phyloP scores from a whole-genome alignment of 37 sponge, comb jelly and placozoan species.

The Petrosia ficiformis region DNA sequence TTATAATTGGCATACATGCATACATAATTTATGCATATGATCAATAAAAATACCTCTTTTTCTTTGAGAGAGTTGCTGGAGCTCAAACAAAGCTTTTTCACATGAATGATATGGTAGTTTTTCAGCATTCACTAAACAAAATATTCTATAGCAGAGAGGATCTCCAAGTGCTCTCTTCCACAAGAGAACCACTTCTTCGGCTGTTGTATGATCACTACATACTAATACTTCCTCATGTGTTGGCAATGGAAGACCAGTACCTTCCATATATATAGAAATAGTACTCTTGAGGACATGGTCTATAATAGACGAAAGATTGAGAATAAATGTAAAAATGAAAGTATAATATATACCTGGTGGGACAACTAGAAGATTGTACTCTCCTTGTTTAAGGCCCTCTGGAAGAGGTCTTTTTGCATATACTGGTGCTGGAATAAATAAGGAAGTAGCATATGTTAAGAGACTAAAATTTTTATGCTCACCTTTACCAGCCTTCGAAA shows the following conservation, averaged over 20 bases:
- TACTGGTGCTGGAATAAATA: conserved; percentile 12
- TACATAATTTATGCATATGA: not conserved
- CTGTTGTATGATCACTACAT: conserved; percentile 47
- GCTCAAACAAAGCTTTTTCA: conserved; percentile 13
- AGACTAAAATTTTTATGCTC: not conserved
- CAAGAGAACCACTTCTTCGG: conserved; percentile 60
- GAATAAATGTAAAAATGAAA: not conserved
- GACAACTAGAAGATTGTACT: conserved; percentile 16
- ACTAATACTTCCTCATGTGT: conserved; percentile 50
- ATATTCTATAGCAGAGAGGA: conserved; percentile 43
- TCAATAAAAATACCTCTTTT: not conserved
- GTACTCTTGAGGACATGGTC: conserved; percentile 39
- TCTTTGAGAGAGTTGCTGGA: conserved; percentile 31
- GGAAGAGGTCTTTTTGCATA: not conserved
- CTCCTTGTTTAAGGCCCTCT: conserved; percentile 14
- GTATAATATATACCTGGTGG: conserved; percentile 14
- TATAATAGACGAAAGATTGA: no score
- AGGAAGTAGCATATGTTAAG: no score
- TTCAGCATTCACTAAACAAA: conserved; percentile 56
- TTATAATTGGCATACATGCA: no score
- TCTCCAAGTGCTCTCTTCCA: conserved; percentile 63
- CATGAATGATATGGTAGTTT: conserved; percentile 48
- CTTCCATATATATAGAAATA: conserved; percentile 51
- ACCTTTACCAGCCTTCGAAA: not conserved
- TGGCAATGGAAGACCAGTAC: conserved; percentile 46